A percentile compares a stretch with the other conserved stretches of the same genome.
Evolutionary conservation across 2,113 vertebrate species (phyloP).

Genomic region (Protobothrops mucrosquamatus): DNA sequence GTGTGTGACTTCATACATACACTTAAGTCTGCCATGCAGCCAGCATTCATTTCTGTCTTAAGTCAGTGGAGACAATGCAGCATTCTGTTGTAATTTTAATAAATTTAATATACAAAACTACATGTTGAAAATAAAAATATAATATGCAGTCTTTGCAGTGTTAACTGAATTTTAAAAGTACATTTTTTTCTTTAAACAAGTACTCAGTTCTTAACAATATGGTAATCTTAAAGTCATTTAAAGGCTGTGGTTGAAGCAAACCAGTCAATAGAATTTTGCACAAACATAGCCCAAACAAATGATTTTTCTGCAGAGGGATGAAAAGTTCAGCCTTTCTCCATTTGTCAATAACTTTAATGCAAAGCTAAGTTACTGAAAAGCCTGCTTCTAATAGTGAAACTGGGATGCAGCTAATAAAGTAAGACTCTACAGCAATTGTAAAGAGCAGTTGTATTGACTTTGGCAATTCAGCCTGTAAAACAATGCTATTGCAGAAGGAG

Average conservation of each 20-base stretch:
- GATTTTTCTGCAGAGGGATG: constrained; percentile 53
- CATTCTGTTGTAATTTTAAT: constrained; percentile 64
- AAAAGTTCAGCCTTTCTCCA: constrained; percentile 48
- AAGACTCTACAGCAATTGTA: neutral
- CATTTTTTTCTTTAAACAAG: constrained; percentile 66
- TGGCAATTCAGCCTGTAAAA: neutral
- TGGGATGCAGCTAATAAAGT: constrained; percentile 41
- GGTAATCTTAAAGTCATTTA: constrained; percentile 67
- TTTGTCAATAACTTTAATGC: constrained; percentile 40
- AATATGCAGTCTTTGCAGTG: constrained; percentile 68
- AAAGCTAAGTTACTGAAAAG: constrained; percentile 39
- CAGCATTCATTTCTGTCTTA: constrained; percentile 55
- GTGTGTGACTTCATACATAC: neutral
- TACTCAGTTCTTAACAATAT: constrained; percentile 69
- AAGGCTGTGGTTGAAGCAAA: constrained; percentile 70
- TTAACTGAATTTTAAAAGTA: constrained; percentile 74
- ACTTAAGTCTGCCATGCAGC: constrained; percentile 25
- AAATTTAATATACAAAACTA: constrained; percentile 74
- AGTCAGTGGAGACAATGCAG: constrained; percentile 60
- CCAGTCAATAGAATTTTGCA: constrained; percentile 64
- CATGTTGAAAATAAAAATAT: constrained; percentile 74
- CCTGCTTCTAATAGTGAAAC: constrained; percentile 49
- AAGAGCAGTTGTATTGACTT: constrained; percentile 19
- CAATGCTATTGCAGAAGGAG: neutral
- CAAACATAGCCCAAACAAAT: constrained; percentile 59